These are phyloP conservation scores for Dendrocincla tyrannina DNA, from an alignment of 2,797 vertebrate species.

Conservation along the genomic window DNA sequence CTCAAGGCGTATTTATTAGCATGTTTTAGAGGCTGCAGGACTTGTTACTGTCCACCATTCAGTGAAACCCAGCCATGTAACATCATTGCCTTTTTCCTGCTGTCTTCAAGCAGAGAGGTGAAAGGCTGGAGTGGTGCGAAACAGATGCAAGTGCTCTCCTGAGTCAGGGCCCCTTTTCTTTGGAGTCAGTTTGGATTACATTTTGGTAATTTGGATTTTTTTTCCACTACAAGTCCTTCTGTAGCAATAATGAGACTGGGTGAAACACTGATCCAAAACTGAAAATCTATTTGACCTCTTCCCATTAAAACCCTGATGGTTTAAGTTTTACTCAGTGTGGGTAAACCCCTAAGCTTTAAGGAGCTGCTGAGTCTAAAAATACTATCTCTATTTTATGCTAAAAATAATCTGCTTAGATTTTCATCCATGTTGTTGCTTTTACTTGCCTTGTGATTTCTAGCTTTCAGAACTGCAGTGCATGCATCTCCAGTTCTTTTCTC, in stretches of 20 bases:
- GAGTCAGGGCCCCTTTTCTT: not conserved
- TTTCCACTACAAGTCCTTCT: not conserved
- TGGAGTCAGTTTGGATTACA: not conserved
- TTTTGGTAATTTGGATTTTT: not conserved
- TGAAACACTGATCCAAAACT: not conserved
- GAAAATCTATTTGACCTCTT: not conserved
- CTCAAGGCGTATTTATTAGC: not conserved
- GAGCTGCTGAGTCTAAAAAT: not conserved
- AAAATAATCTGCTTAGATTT: conserved; percentile 1
- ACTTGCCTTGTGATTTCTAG: not conserved
- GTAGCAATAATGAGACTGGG: not conserved
- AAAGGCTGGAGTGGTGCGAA: not conserved
- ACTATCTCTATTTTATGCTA: not conserved
- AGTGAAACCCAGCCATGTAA: not conserved
- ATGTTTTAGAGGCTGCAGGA: not conserved
- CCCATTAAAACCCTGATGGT: not conserved
- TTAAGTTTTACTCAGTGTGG: not conserved
- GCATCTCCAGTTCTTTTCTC: not conserved
- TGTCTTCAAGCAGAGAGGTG: not conserved
- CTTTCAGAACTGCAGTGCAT: not conserved
- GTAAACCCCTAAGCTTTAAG: not conserved
- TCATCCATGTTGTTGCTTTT: not conserved
- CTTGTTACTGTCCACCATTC: not conserved
- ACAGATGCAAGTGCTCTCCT: not conserved
- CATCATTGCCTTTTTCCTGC: not conserved